A percentile compares a stretch with the other conserved stretches of the same genome.
These are phyloP conservation scores for Euschistus heros DNA, from an alignment of 1,140 invertebrate species.

Conservation along the genomic window DNA sequence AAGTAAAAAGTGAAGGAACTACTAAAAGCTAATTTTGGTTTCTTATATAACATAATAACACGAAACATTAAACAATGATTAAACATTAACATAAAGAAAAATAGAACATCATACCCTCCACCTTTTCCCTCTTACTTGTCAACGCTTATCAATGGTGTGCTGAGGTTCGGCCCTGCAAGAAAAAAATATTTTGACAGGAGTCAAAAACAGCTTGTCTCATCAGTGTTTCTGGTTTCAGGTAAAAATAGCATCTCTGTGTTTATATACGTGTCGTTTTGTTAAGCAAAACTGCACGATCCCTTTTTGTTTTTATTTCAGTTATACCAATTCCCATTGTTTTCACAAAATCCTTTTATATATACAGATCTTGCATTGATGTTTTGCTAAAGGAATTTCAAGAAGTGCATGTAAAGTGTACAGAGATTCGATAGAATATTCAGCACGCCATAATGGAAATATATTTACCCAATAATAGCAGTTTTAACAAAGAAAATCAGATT, in stretches of 20 bases:
- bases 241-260: conserved; percentile 15
- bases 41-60: conserved; percentile 10
- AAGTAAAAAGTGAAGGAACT: background rate
- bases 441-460: too few species aligned
- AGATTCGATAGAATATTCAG: too few species aligned
- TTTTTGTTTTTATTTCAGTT: background rate
- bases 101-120: background rate
- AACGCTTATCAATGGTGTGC: too few species aligned
- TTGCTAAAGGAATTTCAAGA: too few species aligned
- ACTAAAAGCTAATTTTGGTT: conserved; percentile 1
- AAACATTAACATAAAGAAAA: too few species aligned
- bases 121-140: background rate
- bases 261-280: conserved; percentile 22
- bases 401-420: too few species aligned
- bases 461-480: too few species aligned
- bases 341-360: background rate
- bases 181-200: background rate
- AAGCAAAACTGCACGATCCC: conserved; percentile 21
- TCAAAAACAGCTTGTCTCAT: background rate
- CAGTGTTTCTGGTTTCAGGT: background rate
- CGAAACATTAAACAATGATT: background rate
- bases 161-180: too few species aligned
- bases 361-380: too few species aligned
- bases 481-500: too few species aligned
- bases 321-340: background rate